Percentiles rank a stretch among this genome's conserved stretches.
phyloP scores from a whole-genome alignment of 2,888 invertebrate species.

The Plebejus argus region DNA sequence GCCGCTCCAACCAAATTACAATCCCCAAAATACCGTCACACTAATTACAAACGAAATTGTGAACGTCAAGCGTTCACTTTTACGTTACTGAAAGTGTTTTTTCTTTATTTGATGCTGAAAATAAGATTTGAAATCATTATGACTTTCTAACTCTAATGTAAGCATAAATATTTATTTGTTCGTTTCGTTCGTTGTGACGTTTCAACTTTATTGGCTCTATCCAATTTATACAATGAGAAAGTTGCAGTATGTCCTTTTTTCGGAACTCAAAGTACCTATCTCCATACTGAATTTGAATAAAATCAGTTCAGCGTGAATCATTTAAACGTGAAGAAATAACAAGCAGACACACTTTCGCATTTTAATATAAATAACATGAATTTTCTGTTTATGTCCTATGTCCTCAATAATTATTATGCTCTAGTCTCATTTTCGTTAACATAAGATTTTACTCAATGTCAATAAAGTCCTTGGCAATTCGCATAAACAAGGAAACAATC shows the following conservation, averaged over 20 bases:
- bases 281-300: no score
- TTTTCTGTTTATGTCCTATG: no score
- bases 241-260: no score
- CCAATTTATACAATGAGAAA: no score
- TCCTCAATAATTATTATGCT: no score
- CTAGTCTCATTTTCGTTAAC: not conserved
- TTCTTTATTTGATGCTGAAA: not conserved
- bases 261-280: no score
- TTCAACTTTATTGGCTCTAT: not conserved
- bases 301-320: no score
- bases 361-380: no score
- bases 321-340: no score
- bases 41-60: constrained; percentile 31
- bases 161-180: not conserved
- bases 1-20: constrained; percentile 46
- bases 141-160: not conserved
- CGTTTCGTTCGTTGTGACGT: no score
- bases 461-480: not conserved
- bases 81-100: not conserved
- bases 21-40: constrained; percentile 30
- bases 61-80: not conserved
- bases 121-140: not conserved
- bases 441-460: not conserved
- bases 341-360: no score
- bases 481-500: not conserved